Conservation (phyloP, 2,113 vertebrate genomes). For the Terrapene triunguis region DNA sequence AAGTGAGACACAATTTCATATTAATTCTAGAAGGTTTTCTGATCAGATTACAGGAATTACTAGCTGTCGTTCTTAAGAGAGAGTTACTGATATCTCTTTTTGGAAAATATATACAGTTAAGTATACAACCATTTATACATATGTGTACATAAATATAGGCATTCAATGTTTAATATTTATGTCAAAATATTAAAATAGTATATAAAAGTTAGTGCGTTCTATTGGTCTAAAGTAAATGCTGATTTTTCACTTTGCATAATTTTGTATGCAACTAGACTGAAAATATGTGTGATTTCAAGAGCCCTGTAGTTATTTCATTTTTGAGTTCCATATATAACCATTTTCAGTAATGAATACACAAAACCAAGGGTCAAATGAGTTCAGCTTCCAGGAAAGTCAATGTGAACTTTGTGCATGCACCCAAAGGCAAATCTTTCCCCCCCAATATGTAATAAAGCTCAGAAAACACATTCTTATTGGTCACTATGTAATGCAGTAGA, state of each 20-base stretch:
- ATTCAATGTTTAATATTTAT: neutral
- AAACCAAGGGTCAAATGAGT: neutral
- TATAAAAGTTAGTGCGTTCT: neutral
- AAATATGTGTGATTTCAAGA: neutral
- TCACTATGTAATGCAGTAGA: neutral
- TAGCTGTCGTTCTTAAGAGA: neutral
- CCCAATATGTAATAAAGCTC: neutral
- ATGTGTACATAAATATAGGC: neutral
- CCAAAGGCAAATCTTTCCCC: neutral
- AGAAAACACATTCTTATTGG: neutral
- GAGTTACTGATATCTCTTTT: neutral
- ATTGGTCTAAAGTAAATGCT: neutral
- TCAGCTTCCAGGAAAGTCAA: neutral
- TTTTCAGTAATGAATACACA: neutral
- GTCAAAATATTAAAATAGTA: neutral
- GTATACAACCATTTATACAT: slow-evolving; percentile 15
- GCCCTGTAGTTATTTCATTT: neutral
- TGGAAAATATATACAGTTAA: neutral
- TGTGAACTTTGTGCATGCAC: neutral
- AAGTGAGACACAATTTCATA: neutral
- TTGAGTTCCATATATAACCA: neutral
- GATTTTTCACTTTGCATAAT: neutral
- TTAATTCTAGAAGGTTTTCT: neutral
- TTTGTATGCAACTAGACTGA: neutral
- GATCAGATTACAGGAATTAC: neutral